Base-by-base conservation (phyloP, 2,888 invertebrate species). In the Leucophenga maculata region DNA sequence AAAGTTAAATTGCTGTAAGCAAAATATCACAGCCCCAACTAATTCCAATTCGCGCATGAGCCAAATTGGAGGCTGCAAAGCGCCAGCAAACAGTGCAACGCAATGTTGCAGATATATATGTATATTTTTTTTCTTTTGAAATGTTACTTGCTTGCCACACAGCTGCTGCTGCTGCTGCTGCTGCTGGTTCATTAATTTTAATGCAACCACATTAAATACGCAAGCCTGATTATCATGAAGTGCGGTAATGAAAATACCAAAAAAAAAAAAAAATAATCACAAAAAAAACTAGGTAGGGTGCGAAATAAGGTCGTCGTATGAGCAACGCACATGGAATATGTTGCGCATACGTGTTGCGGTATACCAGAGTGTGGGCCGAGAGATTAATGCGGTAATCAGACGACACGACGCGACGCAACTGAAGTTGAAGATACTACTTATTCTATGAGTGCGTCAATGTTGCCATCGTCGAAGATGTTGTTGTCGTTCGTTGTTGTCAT, bases 111-210 rank as follows among this genome's bases (percentile, higher is more conserved):
- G 3, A 6, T 39, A 8, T 11, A 6, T 39, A 6, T 39, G 8
- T 39, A 6, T 39, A 1, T 39, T 6, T 11, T 6, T 39, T 39
- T 39, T 39, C 39, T 39, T 39, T 39, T 11, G 39, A 8, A 39
- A 39, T 11, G 1, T 39, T 8, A 11, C 11, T 39, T 39, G 8
- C 39, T 39, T 39, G 8, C 39, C 8, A 11, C 11, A 11, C 11
- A 39, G 39, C 11, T 39, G 8, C 32, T 32, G 3, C 8, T 32
- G 32, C 32, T 6, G 32, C 32, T 32, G 32, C 11, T 48, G 14
- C n/a, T n/a, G 50, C 14, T n/a, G n/a, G 14, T 69, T 69, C 77
- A 80, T 80, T 82, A 76, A 80, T 82, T 80, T 75, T 71, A 80
- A 77, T 80, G 79, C 59, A 46, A 54, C n/a, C 48, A 64, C 62